Base-by-base conservation (phyloP, 2,113 vertebrate genomes). In the Esox niger region DNA sequence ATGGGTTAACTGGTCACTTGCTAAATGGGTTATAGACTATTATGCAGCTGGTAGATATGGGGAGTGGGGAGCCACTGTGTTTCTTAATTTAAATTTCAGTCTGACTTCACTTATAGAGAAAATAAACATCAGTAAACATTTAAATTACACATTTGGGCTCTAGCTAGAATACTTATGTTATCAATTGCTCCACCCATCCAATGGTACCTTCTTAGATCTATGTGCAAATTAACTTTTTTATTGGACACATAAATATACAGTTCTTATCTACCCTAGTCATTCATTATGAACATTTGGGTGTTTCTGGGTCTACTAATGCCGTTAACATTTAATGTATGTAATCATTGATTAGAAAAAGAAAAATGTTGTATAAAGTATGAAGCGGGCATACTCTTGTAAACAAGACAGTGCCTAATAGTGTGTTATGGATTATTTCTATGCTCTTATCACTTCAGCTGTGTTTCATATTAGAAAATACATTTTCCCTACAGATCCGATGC, bases 11-110 rank as follows among this genome's bases (percentile, higher is more conserved):
- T 52, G 1, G 38, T 77, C 23, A 33, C 35, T 32, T 80, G 55
- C 68, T 64, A 68, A 82, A 73, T 77, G 82, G 84, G 86, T 90
- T 84, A 87, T 79, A 85, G 84, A 86, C 76, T 75, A 62, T 70
- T 70, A 68, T 62, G 49, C 25, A 60, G 54, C 59, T 66, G 64
- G 59, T 77, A 70, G 32, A 80, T 32, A 79, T 69, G 69, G 68
- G 84, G 74, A 33, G 62, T 60, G 70, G 75, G 76, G 76, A 78
- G 81, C 68, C 78, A 81, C 35, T 72, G 54, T 79, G 75, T 64
- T 74, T 78, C 57, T 77, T 81, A 32, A 65, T 1, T 79, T 77
- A 65, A 59, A 69, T 79, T n/a, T 70, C 63, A 49, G 64, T 73
- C 70, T 86, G 70, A 79, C 81, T 79, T 80, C 70, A 75, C 67